A percentile compares a stretch with the other conserved stretches of the same genome.
phyloP scores from a whole-genome alignment of 2,797 vertebrate species.

The Podargus strigoides region DNA sequence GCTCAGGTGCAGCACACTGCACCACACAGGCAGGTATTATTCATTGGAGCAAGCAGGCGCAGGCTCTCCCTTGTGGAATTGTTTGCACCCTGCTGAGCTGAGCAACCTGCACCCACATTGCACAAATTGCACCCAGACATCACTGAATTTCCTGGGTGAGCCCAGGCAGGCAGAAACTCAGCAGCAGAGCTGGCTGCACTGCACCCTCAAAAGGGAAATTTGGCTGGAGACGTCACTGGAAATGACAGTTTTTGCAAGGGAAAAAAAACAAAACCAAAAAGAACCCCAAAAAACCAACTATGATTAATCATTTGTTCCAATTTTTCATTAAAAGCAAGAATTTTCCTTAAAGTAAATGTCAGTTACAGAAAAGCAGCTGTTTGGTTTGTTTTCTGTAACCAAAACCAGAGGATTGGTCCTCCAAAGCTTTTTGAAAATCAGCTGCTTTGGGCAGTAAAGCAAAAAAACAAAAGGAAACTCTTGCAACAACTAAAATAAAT shows the following conservation, averaged over 20 bases:
- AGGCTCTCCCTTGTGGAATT: not conserved
- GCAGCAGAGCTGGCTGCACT: fast-evolving
- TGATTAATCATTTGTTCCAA: not conserved
- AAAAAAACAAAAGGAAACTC: conserved; percentile 24
- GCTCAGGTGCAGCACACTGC: fast-evolving
- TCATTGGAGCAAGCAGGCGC: not conserved
- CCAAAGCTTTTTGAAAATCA: not conserved
- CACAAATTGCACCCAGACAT: not conserved
- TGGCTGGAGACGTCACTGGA: not conserved
- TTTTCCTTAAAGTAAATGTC: conserved; percentile 20
- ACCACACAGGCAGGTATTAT: fast-evolving
- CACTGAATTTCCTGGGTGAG: not conserved
- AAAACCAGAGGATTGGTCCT: conserved; percentile 24
- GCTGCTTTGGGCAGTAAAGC: conserved; percentile 13
- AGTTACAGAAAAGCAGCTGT: not conserved
- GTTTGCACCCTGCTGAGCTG: not conserved
- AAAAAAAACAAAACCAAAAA: too few species aligned
- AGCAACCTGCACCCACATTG: not conserved
- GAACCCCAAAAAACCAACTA: too few species aligned
- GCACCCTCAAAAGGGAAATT: not conserved
- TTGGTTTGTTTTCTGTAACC: conserved; percentile 38
- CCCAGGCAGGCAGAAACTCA: not conserved
- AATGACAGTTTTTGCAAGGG: not conserved
- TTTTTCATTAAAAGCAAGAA: conserved; percentile 18
- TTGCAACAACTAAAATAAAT: not conserved